Conservation (phyloP, 2,113 vertebrate genomes). For the Okapia johnstoni region DNA sequence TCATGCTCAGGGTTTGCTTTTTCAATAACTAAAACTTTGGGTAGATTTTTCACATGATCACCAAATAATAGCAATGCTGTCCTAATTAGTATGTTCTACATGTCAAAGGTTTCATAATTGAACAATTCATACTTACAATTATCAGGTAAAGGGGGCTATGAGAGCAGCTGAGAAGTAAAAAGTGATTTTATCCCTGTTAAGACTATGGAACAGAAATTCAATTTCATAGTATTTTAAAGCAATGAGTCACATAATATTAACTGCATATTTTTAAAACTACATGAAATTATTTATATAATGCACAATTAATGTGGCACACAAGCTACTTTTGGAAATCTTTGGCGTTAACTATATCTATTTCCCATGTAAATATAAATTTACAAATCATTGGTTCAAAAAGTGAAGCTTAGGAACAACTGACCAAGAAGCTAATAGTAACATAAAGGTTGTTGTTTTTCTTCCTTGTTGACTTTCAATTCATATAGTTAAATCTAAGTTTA, state of each 20-base stretch:
- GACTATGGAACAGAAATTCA: not conserved
- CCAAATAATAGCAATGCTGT: not conserved
- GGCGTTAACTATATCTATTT: not conserved
- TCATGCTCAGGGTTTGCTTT: not conserved
- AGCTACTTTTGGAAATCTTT: not conserved
- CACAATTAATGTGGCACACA: not conserved
- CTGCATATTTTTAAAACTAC: not conserved
- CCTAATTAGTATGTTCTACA: not conserved
- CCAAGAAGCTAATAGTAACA: not conserved
- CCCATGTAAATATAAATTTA: constrained; percentile 13
- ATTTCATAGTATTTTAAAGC: constrained; percentile 31
- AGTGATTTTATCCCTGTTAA: not conserved
- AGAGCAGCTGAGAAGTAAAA: not conserved
- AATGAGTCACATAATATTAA: not conserved
- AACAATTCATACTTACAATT: not conserved
- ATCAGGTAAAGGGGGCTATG: not conserved
- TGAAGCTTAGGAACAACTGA: not conserved
- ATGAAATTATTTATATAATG: not conserved
- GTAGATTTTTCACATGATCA: not conserved
- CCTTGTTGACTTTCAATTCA: not conserved
- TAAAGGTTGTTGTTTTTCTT: not conserved
- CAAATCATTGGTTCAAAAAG: not conserved
- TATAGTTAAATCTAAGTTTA: not conserved
- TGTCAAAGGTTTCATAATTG: not conserved
- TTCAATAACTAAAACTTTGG: not conserved